Evolutionary conservation across 2,888 invertebrate species (phyloP), one percentile per base, ranked within the genome.

Genomic region (Archips crataeganus): DNA sequence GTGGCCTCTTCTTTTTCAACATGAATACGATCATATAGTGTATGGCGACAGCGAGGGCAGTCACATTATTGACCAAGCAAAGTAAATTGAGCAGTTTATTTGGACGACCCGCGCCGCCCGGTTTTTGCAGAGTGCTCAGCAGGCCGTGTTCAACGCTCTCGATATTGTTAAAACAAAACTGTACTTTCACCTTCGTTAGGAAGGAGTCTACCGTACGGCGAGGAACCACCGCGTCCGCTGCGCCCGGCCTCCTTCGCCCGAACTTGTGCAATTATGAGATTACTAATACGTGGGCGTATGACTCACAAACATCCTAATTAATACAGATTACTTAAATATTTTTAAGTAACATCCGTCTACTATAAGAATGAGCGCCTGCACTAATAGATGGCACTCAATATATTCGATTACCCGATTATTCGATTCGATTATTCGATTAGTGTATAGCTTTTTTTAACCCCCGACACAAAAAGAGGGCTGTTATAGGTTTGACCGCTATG

Each of bases 91-190:
- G 65, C 47, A 70, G 74, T 74, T 74, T 74, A 70, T 74, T 65
- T 69, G 61, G 74, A 65, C 42, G 54, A 64, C 73, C 49, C 70
- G 70, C 54, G 59, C 9, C 69, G 64, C 11, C 74, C 74, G 70
- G 69, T 67, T 59, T 77, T 81, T 78, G 71, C 69, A 69, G 77
- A 68, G 61, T 62, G 75, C 61, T 66, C 69, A 76, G 67, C 65
- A 75, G 75, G 75, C 74, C 75, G 79, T 79, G 75, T 78, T 76
- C 77, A 73, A 77, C 80, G 81, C 70, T 81, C 82, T 81, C 80
- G 77, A 83, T 83, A 81, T 85, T 83, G 85, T 85, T 81, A 80
- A 83, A 84, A 79, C 63, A 80, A 83, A 84, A 79, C 63, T 72
- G 49, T 79, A 85, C 85, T 86, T 85, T 86, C 85, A 85, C 85